Evolutionary conservation across 2,888 invertebrate genomes (phyloP).

Genomic region (Tillus elongatus): DNA sequence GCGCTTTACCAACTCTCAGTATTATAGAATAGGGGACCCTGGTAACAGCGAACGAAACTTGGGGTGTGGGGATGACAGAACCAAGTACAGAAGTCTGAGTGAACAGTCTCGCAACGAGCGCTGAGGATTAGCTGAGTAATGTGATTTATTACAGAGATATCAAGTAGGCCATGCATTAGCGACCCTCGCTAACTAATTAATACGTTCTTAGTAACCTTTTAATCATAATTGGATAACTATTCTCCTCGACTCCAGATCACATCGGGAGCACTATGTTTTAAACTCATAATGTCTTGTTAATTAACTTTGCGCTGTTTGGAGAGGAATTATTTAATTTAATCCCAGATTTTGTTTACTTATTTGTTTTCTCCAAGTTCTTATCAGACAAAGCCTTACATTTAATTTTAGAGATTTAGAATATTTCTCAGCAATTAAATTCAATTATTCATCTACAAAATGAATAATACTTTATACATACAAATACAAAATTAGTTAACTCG

Average conservation of each 20-base stretch:
- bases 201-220: slow-evolving; percentile 44
- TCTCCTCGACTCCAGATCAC: slow-evolving; percentile 34
- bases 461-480: too few relatives aligned
- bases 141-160: slow-evolving; percentile 41
- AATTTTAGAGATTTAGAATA: too few relatives aligned
- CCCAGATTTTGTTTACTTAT: slow-evolving; percentile 26
- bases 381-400: too few relatives aligned
- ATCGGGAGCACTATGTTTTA: slow-evolving; percentile 33
- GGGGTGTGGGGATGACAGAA: too few relatives aligned
- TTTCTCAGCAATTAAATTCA: too few relatives aligned
- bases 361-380: slow-evolving; percentile 20
- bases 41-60: too few relatives aligned
- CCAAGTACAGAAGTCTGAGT: too few relatives aligned
- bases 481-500: too few relatives aligned
- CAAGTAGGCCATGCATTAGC: slow-evolving; percentile 34
- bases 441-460: too few relatives aligned
- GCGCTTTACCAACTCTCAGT: too few relatives aligned
- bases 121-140: slow-evolving; percentile 42
- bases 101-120: too few relatives aligned
- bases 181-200: slow-evolving; percentile 39
- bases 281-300: slow-evolving; percentile 40
- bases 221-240: slow-evolving; percentile 45
- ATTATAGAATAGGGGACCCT: too few relatives aligned
- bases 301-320: slow-evolving; percentile 33
- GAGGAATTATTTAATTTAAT: slow-evolving; percentile 22